phyloP scores from a whole-genome alignment of 2,888 invertebrate species.

The Odontocerum albicorne region DNA sequence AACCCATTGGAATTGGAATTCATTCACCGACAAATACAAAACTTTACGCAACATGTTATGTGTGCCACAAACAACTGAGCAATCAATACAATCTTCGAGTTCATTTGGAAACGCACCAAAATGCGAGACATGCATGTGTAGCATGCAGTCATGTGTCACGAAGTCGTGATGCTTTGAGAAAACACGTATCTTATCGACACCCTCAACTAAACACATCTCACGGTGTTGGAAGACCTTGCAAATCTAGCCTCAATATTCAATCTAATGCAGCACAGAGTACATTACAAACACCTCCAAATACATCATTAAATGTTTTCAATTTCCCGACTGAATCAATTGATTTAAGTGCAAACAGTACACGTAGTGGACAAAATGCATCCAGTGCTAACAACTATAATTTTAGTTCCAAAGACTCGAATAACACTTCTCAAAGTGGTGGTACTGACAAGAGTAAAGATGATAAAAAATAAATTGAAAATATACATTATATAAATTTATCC shows the following conservation, averaged over 20 bases:
- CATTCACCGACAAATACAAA: slow-evolving; percentile 31
- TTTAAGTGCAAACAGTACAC: slow-evolving; percentile 14
- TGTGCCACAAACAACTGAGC: slow-evolving; percentile 85
- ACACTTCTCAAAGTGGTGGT: slow-evolving; percentile 6
- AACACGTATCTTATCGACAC: slow-evolving; percentile 87
- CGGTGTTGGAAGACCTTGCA: slow-evolving; percentile 34
- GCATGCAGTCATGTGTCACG: slow-evolving; percentile 87
- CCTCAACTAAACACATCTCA: slow-evolving; percentile 46
- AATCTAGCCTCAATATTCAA: slow-evolving; percentile 23
- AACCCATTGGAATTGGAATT: slow-evolving; percentile 16
- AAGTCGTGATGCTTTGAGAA: slow-evolving; percentile 82
- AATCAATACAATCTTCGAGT: slow-evolving; percentile 90
- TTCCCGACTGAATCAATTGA: slow-evolving; percentile 26
- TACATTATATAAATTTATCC: not conserved
- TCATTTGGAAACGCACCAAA: slow-evolving; percentile 89
- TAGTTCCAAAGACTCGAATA: slow-evolving; percentile 4
- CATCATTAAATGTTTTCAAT: slow-evolving; percentile 28
- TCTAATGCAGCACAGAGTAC: slow-evolving; percentile 21
- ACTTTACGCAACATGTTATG: slow-evolving; percentile 65
- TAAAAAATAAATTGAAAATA: not conserved
- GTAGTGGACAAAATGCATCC: slow-evolving; percentile 8
- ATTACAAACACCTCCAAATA: slow-evolving; percentile 28
- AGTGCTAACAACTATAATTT: not conserved
- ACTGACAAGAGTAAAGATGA: not conserved
- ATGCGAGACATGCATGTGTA: slow-evolving; percentile 83